A percentile compares a stretch with the other conserved stretches of the same genome.
These are phyloP conservation scores for Prosapia bicincta DNA, from an alignment of 2,888 invertebrate species.

Conservation along the genomic window DNA sequence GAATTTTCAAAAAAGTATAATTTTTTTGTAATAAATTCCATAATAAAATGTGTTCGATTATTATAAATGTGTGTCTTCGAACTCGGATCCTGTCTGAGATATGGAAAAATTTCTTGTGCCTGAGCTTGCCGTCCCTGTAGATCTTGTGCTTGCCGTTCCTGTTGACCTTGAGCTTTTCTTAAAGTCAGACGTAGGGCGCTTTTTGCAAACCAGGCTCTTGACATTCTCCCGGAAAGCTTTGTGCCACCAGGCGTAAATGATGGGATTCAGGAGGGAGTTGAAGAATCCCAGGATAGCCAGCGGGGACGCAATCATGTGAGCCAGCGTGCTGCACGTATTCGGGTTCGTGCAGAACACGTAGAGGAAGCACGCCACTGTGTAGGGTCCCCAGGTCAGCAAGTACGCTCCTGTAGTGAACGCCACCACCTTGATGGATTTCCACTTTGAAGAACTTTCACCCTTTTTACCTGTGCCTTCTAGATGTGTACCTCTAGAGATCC, in stretches of 20 bases:
- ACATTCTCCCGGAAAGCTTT: conserved; percentile 58
- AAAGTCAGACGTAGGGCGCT: too few species aligned
- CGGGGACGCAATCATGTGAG: conserved; percentile 55
- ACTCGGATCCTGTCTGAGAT: too few species aligned
- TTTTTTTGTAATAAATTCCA: too few species aligned
- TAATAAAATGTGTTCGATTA: too few species aligned
- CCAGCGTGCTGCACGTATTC: conserved; percentile 49
- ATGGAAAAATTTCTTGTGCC: too few species aligned
- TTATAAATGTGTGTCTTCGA: too few species aligned
- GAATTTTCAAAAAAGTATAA: too few species aligned
- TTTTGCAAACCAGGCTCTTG: conserved; percentile 44
- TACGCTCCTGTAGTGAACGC: conserved; percentile 56
- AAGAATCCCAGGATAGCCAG: conserved; percentile 57
- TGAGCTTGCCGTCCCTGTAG: too few species aligned
- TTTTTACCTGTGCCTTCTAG: background rate
- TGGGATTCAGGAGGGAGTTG: conserved; percentile 60
- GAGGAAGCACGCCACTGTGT: conserved; percentile 16
- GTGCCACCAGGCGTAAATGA: conserved; percentile 70
- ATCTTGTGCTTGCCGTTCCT: too few species aligned
- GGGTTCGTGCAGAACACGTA: background rate
- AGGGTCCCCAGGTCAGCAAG: conserved; percentile 55
- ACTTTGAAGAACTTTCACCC: background rate
- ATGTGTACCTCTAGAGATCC: background rate
- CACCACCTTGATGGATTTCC: background rate
- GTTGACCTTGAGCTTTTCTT: too few species aligned